Evolutionary conservation across 2,113 vertebrate species (phyloP).

Genomic region (Trichechus manatus): DNA sequence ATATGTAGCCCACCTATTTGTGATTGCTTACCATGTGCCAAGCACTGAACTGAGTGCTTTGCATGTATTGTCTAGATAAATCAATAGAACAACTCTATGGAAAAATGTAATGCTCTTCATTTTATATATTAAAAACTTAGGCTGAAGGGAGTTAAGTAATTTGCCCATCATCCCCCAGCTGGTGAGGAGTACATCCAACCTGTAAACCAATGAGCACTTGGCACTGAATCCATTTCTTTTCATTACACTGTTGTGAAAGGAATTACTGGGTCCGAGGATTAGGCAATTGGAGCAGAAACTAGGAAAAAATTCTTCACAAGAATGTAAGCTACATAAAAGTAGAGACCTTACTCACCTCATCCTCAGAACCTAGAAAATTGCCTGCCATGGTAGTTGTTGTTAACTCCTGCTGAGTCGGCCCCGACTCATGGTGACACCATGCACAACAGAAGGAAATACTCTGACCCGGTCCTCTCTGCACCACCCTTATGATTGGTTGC

Average conservation of each 20-base stretch:
- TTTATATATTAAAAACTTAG: background rate
- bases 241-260: background rate
- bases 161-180: background rate
- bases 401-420: background rate
- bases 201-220: background rate
- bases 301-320: background rate
- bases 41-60: background rate
- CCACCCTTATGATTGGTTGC: background rate
- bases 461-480: background rate
- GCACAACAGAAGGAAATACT: background rate
- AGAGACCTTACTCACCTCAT: background rate
- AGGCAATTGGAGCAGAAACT: no score
- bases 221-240: background rate
- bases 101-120: background rate
- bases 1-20: background rate
- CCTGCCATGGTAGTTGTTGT: background rate
- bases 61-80: background rate
- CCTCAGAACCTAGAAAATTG: background rate
- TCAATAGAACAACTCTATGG: accelerated
- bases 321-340: background rate
- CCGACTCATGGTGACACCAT: background rate
- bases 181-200: background rate
- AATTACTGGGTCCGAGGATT: background rate
- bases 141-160: background rate
- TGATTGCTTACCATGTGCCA: background rate